Conservation (phyloP, 2,888 invertebrate genomes). For the Trichopoda pennipes region DNA sequence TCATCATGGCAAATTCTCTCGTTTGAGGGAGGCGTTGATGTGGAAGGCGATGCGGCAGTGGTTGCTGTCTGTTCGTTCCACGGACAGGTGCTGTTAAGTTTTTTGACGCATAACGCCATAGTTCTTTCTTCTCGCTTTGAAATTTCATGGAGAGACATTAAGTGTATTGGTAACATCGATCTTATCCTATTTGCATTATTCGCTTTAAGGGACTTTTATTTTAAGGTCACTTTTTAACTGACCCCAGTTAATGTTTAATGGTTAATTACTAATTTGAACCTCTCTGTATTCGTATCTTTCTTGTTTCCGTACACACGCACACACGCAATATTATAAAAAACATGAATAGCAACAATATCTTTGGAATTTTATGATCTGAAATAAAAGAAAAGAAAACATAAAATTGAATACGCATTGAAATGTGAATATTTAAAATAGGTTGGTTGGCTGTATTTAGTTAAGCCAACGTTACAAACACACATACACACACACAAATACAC, state of each 20-base stretch:
- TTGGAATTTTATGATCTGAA: constrained; percentile 28
- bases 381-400: constrained; percentile 6
- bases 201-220: constrained; percentile 75
- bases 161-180: constrained; percentile 82
- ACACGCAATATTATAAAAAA: constrained; percentile 16
- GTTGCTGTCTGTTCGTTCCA: constrained; percentile 77
- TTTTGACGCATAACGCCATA: constrained; percentile 81
- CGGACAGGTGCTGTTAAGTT: constrained; percentile 75
- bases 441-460: background rate
- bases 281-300: too few species aligned
- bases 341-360: background rate
- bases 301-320: background rate
- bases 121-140: constrained; percentile 80
- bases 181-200: constrained; percentile 81
- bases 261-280: background rate
- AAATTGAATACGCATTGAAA: background rate
- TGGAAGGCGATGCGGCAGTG: constrained; percentile 78
- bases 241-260: constrained; percentile 18
- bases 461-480: too few species aligned
- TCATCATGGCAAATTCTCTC: constrained; percentile 35
- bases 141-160: constrained; percentile 81
- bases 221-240: constrained; percentile 37
- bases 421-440: background rate
- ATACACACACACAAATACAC: too few species aligned
- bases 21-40: constrained; percentile 77